Percentiles rank a stretch among this genome's conserved stretches.
These are phyloP conservation scores for Notothenia rossii DNA, from an alignment of 2,113 vertebrate species.

Conservation along the genomic window DNA sequence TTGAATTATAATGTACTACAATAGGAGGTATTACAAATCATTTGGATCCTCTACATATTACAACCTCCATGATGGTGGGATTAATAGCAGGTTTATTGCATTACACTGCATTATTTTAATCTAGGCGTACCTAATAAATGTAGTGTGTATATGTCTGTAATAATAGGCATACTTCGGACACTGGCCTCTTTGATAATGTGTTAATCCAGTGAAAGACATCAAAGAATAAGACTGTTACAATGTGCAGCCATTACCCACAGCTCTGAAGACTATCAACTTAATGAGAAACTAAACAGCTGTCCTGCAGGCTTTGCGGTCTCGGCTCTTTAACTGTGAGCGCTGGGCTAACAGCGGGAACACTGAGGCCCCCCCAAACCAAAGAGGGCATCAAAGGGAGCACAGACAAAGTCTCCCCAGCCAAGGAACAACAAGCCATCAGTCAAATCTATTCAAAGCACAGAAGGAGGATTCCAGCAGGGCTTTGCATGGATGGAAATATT, in stretches of 20 bases:
- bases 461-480: constrained; percentile 35
- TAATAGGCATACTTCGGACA: not conserved
- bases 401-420: constrained; percentile 33
- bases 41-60: not conserved
- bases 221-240: not conserved
- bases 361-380: not conserved
- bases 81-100: not conserved
- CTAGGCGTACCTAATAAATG: not conserved
- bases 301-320: constrained; percentile 22
- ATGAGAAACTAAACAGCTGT: constrained; percentile 54
- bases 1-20: not conserved
- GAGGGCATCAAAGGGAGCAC: constrained; percentile 2
- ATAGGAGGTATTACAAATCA: not conserved
- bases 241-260: not conserved
- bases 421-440: constrained; percentile 53
- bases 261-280: constrained; percentile 14
- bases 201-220: not conserved
- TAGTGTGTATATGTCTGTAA: not conserved
- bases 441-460: constrained; percentile 62
- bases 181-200: not conserved
- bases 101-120: not conserved
- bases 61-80: not conserved
- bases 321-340: constrained; percentile 36
- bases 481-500: constrained; percentile 42
- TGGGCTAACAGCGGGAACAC: constrained; percentile 11